These are phyloP conservation scores for Gnatocerus cornutus DNA, from an alignment of 2,888 invertebrate genomes.

Conservation along the genomic window DNA sequence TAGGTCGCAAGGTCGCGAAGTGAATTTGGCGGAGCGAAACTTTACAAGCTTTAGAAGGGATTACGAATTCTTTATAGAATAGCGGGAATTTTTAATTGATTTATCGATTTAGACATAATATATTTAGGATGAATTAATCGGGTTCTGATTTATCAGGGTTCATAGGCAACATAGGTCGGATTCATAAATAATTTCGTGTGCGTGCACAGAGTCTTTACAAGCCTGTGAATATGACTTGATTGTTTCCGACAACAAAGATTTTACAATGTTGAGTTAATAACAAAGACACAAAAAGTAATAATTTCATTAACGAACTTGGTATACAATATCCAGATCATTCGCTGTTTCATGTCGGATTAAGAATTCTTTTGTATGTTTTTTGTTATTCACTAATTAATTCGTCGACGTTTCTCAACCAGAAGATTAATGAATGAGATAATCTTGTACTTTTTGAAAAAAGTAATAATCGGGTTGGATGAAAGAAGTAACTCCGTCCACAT, in stretches of 20 bases:
- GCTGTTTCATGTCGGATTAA: constrained; percentile 12
- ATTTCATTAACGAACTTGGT: constrained; percentile 6
- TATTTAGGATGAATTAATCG: background rate
- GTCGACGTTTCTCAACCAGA: constrained; percentile 9
- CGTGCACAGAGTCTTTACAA: background rate
- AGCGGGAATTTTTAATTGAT: constrained; percentile 19
- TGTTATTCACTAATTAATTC: constrained; percentile 32
- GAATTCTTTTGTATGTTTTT: constrained; percentile 25
- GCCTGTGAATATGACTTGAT: background rate
- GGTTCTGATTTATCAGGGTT: background rate
- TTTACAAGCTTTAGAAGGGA: constrained; percentile 9
- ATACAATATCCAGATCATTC: constrained; percentile 1
- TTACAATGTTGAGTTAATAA: background rate
- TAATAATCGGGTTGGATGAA: constrained; percentile 4
- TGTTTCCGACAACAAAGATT: background rate
- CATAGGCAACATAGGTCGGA: background rate
- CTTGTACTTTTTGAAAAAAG: constrained; percentile 16
- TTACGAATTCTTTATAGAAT: constrained; percentile 11
- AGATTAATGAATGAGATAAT: constrained; percentile 36
- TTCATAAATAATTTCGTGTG: background rate
- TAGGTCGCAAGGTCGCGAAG: constrained; percentile 8
- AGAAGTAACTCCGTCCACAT: constrained; percentile 2
- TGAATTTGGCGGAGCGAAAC: constrained; percentile 11
- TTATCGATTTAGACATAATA: constrained; percentile 17
- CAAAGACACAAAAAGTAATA: constrained; percentile 10